A percentile compares a stretch with the other conserved stretches of the same genome.
phyloP scores from a whole-genome alignment of 2,888 invertebrate genomes.

The Fragum whitleyi region DNA sequence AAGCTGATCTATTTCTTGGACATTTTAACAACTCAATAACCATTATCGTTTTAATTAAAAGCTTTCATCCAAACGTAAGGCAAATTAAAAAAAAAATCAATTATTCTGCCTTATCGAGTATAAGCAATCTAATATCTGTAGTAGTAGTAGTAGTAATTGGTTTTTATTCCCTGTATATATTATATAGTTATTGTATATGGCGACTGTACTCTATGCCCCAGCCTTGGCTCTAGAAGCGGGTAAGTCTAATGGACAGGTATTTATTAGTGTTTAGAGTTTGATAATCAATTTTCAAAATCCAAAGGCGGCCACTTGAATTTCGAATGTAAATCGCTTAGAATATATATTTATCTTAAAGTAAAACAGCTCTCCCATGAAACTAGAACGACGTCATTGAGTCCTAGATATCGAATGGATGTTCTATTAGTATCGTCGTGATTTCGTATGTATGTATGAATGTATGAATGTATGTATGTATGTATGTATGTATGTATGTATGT shows the following conservation, averaged over 20 bases:
- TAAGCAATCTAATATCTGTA: no score
- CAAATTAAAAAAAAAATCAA: no score
- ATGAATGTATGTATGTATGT: no score
- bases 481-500: no score
- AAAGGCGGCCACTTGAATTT: background rate
- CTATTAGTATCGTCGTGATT: no score
- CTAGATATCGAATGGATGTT: no score
- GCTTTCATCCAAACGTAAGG: no score
- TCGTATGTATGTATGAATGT: no score
- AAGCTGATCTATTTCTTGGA: no score
- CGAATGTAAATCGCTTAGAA: background rate
- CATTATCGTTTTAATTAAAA: no score
- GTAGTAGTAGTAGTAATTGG: background rate
- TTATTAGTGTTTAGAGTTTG: background rate
- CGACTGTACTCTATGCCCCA: constrained; percentile 65
- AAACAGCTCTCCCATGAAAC: background rate
- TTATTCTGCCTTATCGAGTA: no score
- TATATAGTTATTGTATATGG: constrained; percentile 66
- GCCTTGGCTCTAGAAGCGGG: constrained; percentile 69
- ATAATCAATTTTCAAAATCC: background rate
- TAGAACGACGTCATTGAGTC: background rate
- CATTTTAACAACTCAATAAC: no score
- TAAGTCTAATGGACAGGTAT: constrained; percentile 21
- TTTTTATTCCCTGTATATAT: constrained; percentile 10
- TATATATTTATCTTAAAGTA: background rate